These are phyloP conservation scores for Phaethon lepturus DNA, from an alignment of 2,113 vertebrate genomes.

Conservation along the genomic window DNA sequence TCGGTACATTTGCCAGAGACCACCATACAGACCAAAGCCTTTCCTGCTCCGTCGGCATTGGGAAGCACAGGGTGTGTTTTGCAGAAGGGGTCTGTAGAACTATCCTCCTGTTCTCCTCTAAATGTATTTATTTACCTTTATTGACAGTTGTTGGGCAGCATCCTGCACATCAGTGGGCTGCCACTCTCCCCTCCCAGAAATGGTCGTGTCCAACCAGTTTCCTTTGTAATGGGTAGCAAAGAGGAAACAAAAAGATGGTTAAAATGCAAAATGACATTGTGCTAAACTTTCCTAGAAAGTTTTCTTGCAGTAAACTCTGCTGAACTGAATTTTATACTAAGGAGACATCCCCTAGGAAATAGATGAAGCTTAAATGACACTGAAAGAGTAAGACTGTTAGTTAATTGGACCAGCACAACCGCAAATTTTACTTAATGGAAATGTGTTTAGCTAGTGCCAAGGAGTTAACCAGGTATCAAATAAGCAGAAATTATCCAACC, in stretches of 20 bases:
- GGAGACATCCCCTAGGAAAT: background rate
- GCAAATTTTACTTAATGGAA: background rate
- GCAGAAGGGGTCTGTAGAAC: background rate
- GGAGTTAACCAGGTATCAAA: background rate
- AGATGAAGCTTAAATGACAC: background rate
- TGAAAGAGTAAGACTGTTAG: background rate
- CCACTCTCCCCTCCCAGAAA: background rate
- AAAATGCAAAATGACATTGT: background rate
- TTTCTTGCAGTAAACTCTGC: background rate
- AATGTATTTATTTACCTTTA: background rate
- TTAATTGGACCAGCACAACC: background rate
- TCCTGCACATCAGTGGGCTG: too few relatives aligned
- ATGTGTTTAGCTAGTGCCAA: background rate
- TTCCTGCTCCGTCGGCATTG: background rate
- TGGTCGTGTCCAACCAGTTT: rapidly evolving
- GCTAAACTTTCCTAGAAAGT: background rate
- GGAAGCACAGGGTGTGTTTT: background rate
- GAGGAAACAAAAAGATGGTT: background rate
- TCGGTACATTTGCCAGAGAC: background rate
- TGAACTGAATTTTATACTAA: background rate
- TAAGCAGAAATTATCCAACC: background rate
- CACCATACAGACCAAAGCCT: background rate
- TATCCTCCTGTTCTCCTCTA: too few relatives aligned
- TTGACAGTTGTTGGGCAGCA: background rate
- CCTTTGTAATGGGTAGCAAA: background rate